Evolutionary conservation across 2,888 invertebrate species (phyloP).

Genomic region (Lacanobia wlatinum): DNA sequence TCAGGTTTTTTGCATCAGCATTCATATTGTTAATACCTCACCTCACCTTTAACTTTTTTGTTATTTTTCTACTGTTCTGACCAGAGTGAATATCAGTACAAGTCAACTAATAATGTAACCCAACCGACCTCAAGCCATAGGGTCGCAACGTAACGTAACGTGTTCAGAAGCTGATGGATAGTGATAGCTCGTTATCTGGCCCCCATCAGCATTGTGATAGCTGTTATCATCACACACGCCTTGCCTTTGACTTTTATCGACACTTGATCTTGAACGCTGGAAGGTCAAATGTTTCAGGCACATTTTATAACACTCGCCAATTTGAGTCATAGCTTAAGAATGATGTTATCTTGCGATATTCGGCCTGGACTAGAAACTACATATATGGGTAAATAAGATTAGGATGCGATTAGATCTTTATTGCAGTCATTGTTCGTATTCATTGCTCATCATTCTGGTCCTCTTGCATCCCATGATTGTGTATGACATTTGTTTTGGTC

Average conservation of each 20-base stretch:
- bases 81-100: not conserved
- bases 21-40: not conserved
- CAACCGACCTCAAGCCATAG: slow-evolving; percentile 12
- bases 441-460: not conserved
- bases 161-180: slow-evolving; percentile 32
- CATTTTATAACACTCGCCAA: slow-evolving; percentile 10
- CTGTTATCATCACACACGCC: slow-evolving; percentile 33
- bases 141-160: slow-evolving; percentile 12
- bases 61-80: not conserved
- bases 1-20: not conserved
- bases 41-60: not conserved
- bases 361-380: too few relatives aligned
- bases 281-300: slow-evolving; percentile 35
- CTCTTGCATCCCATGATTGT: not conserved
- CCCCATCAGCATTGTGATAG: slow-evolving; percentile 38
- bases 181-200: slow-evolving; percentile 31
- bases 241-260: slow-evolving; percentile 43
- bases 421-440: not conserved
- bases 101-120: not conserved
- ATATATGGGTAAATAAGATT: not conserved
- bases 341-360: too few relatives aligned
- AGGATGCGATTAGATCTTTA: not conserved
- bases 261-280: slow-evolving; percentile 44
- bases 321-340: not conserved
- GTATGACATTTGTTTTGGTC: not conserved